Base-by-base conservation (phyloP, 2,888 invertebrate species). In the Nomada flava region DNA sequence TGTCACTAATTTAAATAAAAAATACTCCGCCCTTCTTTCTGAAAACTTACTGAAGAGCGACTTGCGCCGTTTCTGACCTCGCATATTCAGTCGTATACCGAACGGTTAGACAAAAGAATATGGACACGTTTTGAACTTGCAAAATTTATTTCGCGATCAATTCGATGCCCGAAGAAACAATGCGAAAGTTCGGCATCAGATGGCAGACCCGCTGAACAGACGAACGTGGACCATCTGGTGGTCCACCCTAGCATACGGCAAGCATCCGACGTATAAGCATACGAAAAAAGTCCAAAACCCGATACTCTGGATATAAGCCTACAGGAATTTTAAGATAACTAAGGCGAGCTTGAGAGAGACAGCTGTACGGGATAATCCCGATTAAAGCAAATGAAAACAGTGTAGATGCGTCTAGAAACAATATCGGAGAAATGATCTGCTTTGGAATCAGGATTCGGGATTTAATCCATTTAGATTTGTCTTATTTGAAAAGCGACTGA, bases 141-240 rank as follows among this genome's bases (percentile, higher is more conserved):
- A 67, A 50, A 74, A 79, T 83, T 87, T 75, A 77, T 78, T 86
- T 83, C 70, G 81, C 77, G 64, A 75, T 44, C 63, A 62, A 84
- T 85, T 83, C 77, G 74, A 50, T 42, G 57, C 71, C 64, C 26
- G 78, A 63, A 84, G 84, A 88, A 86, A 88, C 80, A 88, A 82
- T 82, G 86, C 88, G 77, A 89, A 86, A 86, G 83, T 84, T 84
- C 29, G 85, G 90, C 88, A 88, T 89, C 86, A 83, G 90, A 82
- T 89, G 90, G 88, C 82, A 87, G 72, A 82, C 86, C 87, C 74
- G 80, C 64, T 55, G 73, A 76, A 69, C 67, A 75, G 84, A 81
- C 82, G 79, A 86, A 76, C 91, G 86, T 88, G 90, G 81, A 89
- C 90, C 91, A 91, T 91, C 91, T 91, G 91, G 86, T 91, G 91